Evolutionary conservation across 2,888 invertebrate genomes (phyloP), one percentile per base, ranked within the genome.

Genomic region (Ellobium chinense): DNA sequence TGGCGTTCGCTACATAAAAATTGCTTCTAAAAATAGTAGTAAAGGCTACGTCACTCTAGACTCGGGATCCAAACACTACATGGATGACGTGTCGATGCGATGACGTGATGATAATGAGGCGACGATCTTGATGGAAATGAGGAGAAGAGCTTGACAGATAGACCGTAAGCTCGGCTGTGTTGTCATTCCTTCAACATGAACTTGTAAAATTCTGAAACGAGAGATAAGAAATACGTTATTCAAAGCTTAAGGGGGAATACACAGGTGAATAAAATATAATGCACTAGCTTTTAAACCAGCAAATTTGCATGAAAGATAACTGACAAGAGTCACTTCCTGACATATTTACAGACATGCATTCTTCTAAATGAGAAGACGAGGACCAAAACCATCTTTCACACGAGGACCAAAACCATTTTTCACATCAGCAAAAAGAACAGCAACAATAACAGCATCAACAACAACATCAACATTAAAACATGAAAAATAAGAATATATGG

Each of bases 101-200:
- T 76, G 66, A 12, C 66, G 34, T 65, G 76, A 24, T 36, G 34
- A 36, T 54, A 66, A 34, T 12, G 37, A 73, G 60, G 60, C 60
- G 5, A 56, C 31, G 37, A 18, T 46, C 18, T 21, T 58, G 54
- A 58, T 60, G 36, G 56, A 58, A 36, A 60, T 58, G 72, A 74
- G 63, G 63, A 76, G 56, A 76, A 31, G 54, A 34, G 36, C 24
- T 36, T 56, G 56, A 4, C 36, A 18, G 31, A 7, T 34, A 21
- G 54, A 39, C 46, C 39, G 31, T 9, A 7, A 9, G 3, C 31
- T 21, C 36, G 21, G 14, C 65, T 21, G n/a, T 56, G 12, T n/a
- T 68, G 34, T 78, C 78, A 78, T 78, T 78, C 78, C 62, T 78
- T 78, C 78, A 78, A 24, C 78, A 78, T 78, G 24, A 78, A 78